A percentile compares a stretch with the other conserved stretches of the same genome.
Evolutionary conservation across 2,113 vertebrate genomes (phyloP).

Genomic region (Melanerpes aurifrons): DNA sequence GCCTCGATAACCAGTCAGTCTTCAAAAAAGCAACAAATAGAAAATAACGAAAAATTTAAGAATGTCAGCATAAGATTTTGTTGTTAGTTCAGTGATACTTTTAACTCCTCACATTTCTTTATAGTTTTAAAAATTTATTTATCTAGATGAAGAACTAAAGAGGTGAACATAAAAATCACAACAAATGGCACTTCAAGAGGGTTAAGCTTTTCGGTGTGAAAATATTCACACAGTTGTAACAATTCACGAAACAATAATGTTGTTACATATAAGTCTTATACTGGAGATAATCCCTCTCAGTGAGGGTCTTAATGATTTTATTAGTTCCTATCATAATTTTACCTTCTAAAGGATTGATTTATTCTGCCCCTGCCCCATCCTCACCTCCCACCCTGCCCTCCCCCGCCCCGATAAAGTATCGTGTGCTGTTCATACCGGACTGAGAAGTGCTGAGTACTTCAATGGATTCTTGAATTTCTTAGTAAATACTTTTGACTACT

Average conservation of each 20-base stretch:
- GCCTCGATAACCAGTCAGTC: not conserved
- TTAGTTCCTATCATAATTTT: not conserved
- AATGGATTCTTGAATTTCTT: not conserved
- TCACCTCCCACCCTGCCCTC: too few species aligned
- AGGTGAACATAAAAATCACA: not conserved
- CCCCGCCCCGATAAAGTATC: not conserved
- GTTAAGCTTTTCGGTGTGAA: not conserved
- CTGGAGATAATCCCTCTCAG: not conserved
- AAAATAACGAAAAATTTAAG: not conserved
- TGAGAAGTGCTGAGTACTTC: not conserved
- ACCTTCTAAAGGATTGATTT: not conserved
- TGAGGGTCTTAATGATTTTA: not conserved
- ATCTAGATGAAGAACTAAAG: not conserved
- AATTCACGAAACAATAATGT: not conserved
- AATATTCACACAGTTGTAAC: not conserved
- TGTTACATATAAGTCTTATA: not conserved
- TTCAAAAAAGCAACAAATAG: not conserved
- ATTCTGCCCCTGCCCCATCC: not conserved
- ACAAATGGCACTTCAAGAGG: not conserved
- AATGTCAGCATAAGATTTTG: not conserved
- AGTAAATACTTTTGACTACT: not conserved
- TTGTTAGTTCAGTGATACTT: not conserved
- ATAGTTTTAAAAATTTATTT: not conserved
- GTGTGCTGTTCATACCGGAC: not conserved
- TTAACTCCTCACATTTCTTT: not conserved